These are phyloP conservation scores for Forpus xanthops DNA, from an alignment of 2,797 vertebrate species.

Conservation along the genomic window DNA sequence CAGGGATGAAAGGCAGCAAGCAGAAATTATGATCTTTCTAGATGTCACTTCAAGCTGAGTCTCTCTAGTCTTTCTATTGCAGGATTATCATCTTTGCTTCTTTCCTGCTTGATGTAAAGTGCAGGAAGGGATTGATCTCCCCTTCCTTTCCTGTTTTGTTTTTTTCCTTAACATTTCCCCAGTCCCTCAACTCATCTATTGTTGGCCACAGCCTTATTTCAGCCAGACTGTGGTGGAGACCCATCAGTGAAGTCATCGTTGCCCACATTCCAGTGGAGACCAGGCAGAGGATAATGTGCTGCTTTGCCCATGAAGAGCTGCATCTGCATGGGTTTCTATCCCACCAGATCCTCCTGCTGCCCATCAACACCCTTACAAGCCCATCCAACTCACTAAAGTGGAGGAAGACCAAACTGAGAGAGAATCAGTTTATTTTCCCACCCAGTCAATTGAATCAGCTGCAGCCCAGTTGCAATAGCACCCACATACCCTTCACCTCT, in stretches of 20 bases:
- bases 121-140: neutral
- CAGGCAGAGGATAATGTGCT: neutral
- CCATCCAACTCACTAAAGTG: neutral
- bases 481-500: accelerated
- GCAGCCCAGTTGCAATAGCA: neutral
- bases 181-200: neutral
- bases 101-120: neutral
- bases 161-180: neutral
- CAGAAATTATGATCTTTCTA: neutral
- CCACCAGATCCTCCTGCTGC: neutral
- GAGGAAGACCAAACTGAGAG: neutral
- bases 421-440: neutral
- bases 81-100: neutral
- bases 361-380: neutral
- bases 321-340: neutral
- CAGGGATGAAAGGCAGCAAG: neutral
- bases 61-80: neutral
- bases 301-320: neutral
- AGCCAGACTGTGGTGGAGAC: neutral
- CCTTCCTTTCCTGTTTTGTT: no score
- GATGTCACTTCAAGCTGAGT: neutral
- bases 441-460: accelerated
- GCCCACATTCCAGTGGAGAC: no score
- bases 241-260: neutral
- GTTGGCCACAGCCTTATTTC: neutral